Evolutionary conservation across 2,113 vertebrate species (phyloP), one percentile per base, ranked within the genome.

Genomic region (Apus apus): DNA sequence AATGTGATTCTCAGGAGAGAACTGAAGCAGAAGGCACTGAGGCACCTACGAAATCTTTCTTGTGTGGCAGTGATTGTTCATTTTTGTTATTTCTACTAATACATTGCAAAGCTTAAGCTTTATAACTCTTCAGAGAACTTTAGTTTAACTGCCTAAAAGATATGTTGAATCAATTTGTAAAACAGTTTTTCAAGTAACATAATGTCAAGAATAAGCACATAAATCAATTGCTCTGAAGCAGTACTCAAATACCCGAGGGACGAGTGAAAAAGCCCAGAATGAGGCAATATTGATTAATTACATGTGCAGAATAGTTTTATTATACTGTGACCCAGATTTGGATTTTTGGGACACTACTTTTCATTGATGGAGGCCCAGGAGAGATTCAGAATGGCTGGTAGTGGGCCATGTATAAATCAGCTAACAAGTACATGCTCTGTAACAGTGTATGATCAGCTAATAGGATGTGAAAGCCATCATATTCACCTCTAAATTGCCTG

Each of bases 131-230:
- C 26, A 54, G 61, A 87, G 86, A 78, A 67, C 45, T 81, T 87
- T 53, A 75, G 32, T 51, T 73, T 78, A 87, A 81, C 76, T 91
- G 61, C 61, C 72, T 85, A 61, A 83, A 89, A 71, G 76, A 78
- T 50, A 72, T 65, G 43, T n/a, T 93, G 93, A 92, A 90, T 96
- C 93, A 94, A 97, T 81, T 80, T 74, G 56, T 76, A 87, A 62
- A 89, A 72, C 11, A 67, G 43, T 67, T 94, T 95, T 92, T 91
- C 32, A 88, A 89, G 84, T 90, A 88, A 60, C 32, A 61, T 43
- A 57, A 54, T 83, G 89, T 57, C 82, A 65, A 87, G 62, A 76
- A 50, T n/a, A 82, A 93, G 80, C 65, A 65, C 66, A 50, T 45
- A 87, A 88, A 95, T 94, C 81, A 75, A 40, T 77, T 90, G 32